Conservation (phyloP, 2,797 vertebrate genomes). For the Remorina albescens region DNA sequence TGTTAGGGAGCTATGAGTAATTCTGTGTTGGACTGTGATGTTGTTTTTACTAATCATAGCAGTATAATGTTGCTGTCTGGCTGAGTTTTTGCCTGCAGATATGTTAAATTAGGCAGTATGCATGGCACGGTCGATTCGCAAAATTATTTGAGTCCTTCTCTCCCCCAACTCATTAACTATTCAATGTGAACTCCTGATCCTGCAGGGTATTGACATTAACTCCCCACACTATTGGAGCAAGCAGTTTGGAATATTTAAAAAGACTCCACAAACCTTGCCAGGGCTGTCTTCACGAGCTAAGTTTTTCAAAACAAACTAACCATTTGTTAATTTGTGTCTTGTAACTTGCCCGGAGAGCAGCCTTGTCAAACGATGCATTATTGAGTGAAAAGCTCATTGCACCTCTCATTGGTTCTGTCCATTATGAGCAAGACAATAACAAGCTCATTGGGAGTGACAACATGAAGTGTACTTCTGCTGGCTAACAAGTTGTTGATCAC, state of each 20-base stretch:
- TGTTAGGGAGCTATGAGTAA: slow-evolving; percentile 61
- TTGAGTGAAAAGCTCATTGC: slow-evolving; percentile 67
- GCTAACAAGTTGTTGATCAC: slow-evolving; percentile 78
- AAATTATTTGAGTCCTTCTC: slow-evolving; percentile 69
- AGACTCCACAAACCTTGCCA: slow-evolving; percentile 44
- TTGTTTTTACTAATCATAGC: slow-evolving; percentile 82
- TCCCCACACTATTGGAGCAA: slow-evolving; percentile 73
- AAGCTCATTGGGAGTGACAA: slow-evolving; percentile 68
- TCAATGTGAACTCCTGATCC: slow-evolving; percentile 79
- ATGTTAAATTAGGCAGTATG: slow-evolving; percentile 81
- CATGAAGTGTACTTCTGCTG: slow-evolving; percentile 73
- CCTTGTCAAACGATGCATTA: slow-evolving; percentile 63
- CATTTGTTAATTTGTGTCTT: slow-evolving; percentile 64
- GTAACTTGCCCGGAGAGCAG: slow-evolving; percentile 60
- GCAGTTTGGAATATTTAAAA: slow-evolving; percentile 75
- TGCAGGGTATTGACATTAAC: slow-evolving; percentile 84
- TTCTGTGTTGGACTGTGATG: slow-evolving; percentile 72
- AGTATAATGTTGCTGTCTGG: slow-evolving; percentile 76
- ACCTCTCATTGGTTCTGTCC: slow-evolving; percentile 67
- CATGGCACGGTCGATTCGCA: slow-evolving; percentile 67
- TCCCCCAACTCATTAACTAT: slow-evolving; percentile 80
- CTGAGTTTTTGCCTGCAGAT: slow-evolving; percentile 76
- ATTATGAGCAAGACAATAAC: slow-evolving; percentile 68
- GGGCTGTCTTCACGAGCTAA: slow-evolving; percentile 43
- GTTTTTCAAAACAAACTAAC: slow-evolving; percentile 75